Conservation (phyloP, 2,888 invertebrate genomes). For the Patella ulyssiponensis region DNA sequence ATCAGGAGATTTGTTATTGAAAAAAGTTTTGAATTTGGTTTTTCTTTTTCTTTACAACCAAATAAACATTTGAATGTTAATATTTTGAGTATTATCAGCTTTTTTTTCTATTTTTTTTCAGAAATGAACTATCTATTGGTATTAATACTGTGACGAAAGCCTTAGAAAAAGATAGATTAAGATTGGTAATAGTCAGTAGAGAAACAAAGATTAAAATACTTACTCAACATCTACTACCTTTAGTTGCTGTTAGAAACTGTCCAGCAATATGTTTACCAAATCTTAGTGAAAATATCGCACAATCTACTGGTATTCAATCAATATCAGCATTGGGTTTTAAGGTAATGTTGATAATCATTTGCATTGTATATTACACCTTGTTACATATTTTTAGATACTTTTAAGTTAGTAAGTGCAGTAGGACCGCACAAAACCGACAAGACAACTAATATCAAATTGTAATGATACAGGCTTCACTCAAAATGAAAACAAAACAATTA, state of each 20-base stretch:
- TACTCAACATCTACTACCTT: conserved; percentile 39
- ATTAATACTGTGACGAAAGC: conserved; percentile 35
- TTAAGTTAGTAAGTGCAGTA: too few species aligned
- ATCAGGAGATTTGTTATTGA: too few species aligned
- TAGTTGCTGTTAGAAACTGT: conserved; percentile 40
- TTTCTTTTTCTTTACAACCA: too few species aligned
- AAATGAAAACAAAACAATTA: too few species aligned
- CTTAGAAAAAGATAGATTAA: conserved; percentile 41
- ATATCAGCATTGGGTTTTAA: conserved; percentile 33
- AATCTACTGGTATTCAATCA: conserved; percentile 20
- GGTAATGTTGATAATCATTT: conserved; percentile 12
- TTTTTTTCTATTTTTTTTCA: conserved; percentile 15
- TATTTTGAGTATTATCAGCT: too few species aligned
- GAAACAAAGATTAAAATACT: conserved; percentile 36
- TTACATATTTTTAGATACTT: too few species aligned
- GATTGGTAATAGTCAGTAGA: conserved; percentile 41
- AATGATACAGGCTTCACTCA: too few species aligned
- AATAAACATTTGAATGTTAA: too few species aligned
- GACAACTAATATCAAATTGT: too few species aligned
- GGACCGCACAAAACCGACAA: too few species aligned
- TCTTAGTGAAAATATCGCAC: conserved; percentile 24
- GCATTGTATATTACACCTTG: not conserved
- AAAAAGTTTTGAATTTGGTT: too few species aligned
- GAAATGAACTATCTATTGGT: conserved; percentile 44
- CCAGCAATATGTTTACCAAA: conserved; percentile 39